Conservation (phyloP, 2,113 vertebrate genomes). For the Centropus bengalensis region DNA sequence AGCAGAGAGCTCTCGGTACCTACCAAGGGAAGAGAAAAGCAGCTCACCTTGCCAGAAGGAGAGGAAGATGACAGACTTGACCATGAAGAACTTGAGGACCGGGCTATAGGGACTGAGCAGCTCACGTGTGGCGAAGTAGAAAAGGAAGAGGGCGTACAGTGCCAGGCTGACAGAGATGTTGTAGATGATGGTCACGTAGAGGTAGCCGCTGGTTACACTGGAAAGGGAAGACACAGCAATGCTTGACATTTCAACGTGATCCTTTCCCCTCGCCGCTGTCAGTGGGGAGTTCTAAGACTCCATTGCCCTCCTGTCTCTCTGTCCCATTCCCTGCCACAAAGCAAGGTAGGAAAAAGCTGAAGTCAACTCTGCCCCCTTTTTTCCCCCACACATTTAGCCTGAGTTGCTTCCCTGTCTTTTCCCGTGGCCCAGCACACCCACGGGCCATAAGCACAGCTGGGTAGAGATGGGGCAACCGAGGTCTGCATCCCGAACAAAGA, state of each 20-base stretch:
- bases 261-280: not conserved
- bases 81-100: slow-evolving; percentile 97
- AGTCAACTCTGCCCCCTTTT: not conserved
- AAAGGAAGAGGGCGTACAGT: slow-evolving; percentile 94
- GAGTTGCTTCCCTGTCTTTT: not conserved
- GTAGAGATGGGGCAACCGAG: not conserved
- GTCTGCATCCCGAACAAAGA: not conserved
- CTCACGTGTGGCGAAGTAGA: slow-evolving; percentile 92
- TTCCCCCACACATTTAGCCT: not conserved
- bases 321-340: not conserved
- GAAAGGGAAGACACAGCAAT: not conserved
- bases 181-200: slow-evolving; percentile 95
- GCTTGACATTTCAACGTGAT: not conserved
- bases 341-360: not conserved
- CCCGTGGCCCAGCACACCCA: not conserved
- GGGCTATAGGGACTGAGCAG: slow-evolving; percentile 93
- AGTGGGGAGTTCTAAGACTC: not conserved
- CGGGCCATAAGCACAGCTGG: not conserved
- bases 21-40: not conserved
- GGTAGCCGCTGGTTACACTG: slow-evolving; percentile 92
- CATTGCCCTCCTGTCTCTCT: not conserved
- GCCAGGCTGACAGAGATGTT: slow-evolving; percentile 96
- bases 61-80: slow-evolving; percentile 97
- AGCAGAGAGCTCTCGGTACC: not conserved
- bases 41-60: slow-evolving; percentile 95